phyloP scores from a whole-genome alignment of 1,140 invertebrate species.

The Drosophila parvula region DNA sequence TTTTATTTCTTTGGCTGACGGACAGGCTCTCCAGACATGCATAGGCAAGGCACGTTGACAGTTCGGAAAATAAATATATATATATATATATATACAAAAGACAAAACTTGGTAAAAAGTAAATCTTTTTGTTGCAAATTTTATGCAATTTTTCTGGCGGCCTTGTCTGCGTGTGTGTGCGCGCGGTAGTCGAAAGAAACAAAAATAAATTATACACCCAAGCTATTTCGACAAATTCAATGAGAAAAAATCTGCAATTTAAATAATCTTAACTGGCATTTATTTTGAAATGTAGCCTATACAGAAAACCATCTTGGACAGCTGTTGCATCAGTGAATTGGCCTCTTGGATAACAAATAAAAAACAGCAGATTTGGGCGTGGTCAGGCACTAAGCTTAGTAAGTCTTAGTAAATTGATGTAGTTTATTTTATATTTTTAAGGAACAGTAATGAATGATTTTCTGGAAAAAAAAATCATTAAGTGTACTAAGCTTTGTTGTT shows the following conservation, averaged over 20 bases:
- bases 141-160: conserved; percentile 67
- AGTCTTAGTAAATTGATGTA: background rate
- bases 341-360: background rate
- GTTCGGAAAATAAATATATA: conserved; percentile 25
- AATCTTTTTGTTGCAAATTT: conserved; percentile 61
- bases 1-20: conserved; percentile 34
- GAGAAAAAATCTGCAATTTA: conserved; percentile 77
- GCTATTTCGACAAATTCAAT: conserved; percentile 77
- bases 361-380: conserved; percentile 13
- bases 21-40: conserved; percentile 52
- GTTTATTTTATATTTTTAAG: background rate
- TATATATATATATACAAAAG: conserved; percentile 10
- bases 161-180: conserved; percentile 34
- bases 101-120: conserved; percentile 25
- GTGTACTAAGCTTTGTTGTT: no score
- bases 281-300: conserved; percentile 67
- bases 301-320: conserved; percentile 63
- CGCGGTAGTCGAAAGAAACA: conserved; percentile 23
- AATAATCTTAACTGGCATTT: conserved; percentile 77
- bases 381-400: background rate
- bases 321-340: conserved; percentile 59
- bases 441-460: background rate
- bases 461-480: rapidly evolving
- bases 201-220: conserved; percentile 74
- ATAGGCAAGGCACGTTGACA: conserved; percentile 72